phyloP scores from a whole-genome alignment of 2,797 vertebrate species.

The Propithecus perrieri region DNA sequence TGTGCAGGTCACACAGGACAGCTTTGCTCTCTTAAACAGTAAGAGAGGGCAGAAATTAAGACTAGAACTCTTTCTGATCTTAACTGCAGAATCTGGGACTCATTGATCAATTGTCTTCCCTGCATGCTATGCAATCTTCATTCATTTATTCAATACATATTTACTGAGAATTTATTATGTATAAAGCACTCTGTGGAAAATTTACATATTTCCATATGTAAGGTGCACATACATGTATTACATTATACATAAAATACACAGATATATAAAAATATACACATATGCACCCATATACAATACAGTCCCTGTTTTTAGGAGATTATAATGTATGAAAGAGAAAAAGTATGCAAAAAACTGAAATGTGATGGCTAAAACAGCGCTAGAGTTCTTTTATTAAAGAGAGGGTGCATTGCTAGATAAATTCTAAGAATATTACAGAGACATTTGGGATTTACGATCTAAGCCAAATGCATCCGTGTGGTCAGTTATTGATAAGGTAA shows the following conservation, averaged over 20 bases:
- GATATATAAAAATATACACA: neutral
- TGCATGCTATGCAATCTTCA: neutral
- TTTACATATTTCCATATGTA: neutral
- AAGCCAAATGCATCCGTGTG: neutral
- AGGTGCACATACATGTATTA: neutral
- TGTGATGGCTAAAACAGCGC: neutral
- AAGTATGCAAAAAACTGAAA: neutral
- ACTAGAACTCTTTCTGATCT: neutral
- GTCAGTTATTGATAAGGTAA: constrained; percentile 32
- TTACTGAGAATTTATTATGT: neutral
- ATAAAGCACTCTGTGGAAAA: neutral
- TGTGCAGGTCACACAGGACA: neutral
- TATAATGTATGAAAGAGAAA: neutral
- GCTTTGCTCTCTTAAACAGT: neutral
- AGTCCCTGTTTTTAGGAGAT: neutral
- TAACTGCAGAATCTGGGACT: neutral
- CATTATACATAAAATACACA: neutral
- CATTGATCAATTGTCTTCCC: neutral
- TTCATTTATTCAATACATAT: neutral
- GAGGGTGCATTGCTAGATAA: neutral
- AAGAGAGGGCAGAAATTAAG: neutral
- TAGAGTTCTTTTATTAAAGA: constrained; percentile 3
- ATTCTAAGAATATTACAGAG: neutral
- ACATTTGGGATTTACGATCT: neutral
- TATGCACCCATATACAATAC: neutral